Percentiles rank a stretch among this genome's conserved stretches.
Evolutionary conservation across 53 echinoderm and acorn worm genomes (phyloP).

Genomic region (Henricia sp.): DNA sequence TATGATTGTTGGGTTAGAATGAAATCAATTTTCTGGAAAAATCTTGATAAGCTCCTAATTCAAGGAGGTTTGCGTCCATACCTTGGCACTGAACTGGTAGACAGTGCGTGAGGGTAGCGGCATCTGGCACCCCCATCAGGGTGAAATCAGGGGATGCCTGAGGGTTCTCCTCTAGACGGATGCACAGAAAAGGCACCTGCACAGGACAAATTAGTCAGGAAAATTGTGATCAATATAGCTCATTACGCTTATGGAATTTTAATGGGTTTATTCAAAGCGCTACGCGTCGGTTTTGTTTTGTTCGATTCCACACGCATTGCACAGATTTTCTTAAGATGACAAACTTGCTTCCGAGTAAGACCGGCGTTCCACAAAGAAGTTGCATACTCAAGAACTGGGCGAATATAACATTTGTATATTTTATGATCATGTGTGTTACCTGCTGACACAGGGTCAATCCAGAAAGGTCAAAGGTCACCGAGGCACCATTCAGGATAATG

Average conservation of each 20-base stretch:
- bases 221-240: too few species aligned
- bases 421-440: too few species aligned
- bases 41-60: background rate
- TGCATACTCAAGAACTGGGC: too few species aligned
- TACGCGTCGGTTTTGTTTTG: too few species aligned
- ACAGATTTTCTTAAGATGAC: too few species aligned
- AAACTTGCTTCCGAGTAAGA: too few species aligned
- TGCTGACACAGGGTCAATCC: constrained; percentile 19
- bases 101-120: constrained; percentile 62
- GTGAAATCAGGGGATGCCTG: constrained; percentile 66
- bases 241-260: too few species aligned
- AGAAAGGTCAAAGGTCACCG: constrained; percentile 28
- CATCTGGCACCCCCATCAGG: constrained; percentile 59
- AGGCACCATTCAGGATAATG: background rate
- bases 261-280: too few species aligned
- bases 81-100: constrained; percentile 67
- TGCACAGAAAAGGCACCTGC: constrained; percentile 49
- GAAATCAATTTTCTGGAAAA: background rate
- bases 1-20: background rate
- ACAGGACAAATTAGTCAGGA: background rate
- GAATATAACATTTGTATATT: too few species aligned
- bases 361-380: too few species aligned
- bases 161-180: constrained; percentile 60
- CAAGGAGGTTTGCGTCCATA: too few species aligned
- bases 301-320: too few species aligned